Evolutionary conservation across 2,797 vertebrate genomes (phyloP).

Genomic region (Distichodus sexfasciatus): DNA sequence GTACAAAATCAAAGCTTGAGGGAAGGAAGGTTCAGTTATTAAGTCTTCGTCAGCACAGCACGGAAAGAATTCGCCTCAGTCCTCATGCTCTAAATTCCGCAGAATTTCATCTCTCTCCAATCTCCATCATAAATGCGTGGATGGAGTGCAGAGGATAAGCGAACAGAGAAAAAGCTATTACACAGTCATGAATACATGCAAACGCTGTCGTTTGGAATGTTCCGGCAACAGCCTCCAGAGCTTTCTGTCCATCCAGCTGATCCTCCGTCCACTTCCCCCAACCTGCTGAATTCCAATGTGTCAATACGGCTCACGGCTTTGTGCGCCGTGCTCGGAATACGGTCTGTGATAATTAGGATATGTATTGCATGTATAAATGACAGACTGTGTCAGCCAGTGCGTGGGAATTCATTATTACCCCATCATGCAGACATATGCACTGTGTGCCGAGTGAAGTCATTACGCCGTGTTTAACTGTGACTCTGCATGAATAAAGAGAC

Average conservation of each 20-base stretch:
- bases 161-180: constrained; percentile 2
- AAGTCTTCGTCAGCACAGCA: neutral
- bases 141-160: neutral
- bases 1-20: neutral
- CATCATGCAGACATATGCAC: constrained; percentile 8
- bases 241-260: constrained; percentile 1
- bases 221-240: neutral
- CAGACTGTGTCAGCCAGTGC: neutral
- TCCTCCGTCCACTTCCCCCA: neutral
- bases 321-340: neutral
- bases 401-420: constrained; percentile 12
- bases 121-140: constrained; percentile 19
- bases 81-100: neutral
- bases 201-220: neutral
- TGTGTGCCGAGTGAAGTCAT: neutral
- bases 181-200: constrained; percentile 27
- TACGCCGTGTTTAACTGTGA: neutral
- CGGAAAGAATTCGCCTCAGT: neutral
- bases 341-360: constrained; percentile 11
- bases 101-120: constrained; percentile 6
- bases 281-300: constrained; percentile 13
- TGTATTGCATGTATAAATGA: neutral
- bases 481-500: neutral
- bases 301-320: neutral
- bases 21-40: neutral